A percentile compares a stretch with the other conserved stretches of the same genome.
Evolutionary conservation across 2,888 invertebrate species (phyloP).

Genomic region (Drosophila longiperda): DNA sequence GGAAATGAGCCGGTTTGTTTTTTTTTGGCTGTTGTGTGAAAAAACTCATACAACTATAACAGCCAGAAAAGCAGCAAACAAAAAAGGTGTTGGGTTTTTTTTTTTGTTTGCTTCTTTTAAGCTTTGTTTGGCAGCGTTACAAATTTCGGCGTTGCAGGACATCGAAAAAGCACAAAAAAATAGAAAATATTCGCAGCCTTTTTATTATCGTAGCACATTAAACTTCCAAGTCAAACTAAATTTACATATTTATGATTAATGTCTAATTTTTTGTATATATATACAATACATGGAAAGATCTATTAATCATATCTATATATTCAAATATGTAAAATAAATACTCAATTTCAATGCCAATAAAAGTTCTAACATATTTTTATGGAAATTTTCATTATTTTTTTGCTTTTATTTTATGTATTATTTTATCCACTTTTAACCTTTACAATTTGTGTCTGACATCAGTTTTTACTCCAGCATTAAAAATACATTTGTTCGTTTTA

Average conservation of each 20-base stretch:
- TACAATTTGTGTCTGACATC: constrained; percentile 32
- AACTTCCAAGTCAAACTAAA: not conserved
- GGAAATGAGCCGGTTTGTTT: constrained; percentile 65
- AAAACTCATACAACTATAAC: not conserved
- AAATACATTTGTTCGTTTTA: constrained; percentile 33
- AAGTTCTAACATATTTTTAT: not conserved
- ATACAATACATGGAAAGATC: not conserved
- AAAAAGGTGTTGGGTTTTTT: constrained; percentile 15
- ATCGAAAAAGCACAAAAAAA: not conserved
- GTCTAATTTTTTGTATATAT: not conserved
- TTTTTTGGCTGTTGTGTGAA: constrained; percentile 27
- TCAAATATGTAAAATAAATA: not conserved
- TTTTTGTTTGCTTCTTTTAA: not conserved
- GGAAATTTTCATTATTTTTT: not conserved
- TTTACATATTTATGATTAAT: constrained; percentile 1
- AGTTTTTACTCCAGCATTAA: constrained; percentile 45
- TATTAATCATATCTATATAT: not conserved
- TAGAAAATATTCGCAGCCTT: not conserved
- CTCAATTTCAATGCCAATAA: not conserved
- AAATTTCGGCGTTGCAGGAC: constrained; percentile 21
- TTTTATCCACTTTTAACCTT: constrained; percentile 18
- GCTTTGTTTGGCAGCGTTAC: constrained; percentile 3
- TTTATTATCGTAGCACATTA: constrained; percentile 8
- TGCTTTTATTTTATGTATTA: constrained; percentile 4
- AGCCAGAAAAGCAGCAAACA: constrained; percentile 15